Conservation (phyloP, 2,113 vertebrate species). For the Bungarus multicinctus region DNA sequence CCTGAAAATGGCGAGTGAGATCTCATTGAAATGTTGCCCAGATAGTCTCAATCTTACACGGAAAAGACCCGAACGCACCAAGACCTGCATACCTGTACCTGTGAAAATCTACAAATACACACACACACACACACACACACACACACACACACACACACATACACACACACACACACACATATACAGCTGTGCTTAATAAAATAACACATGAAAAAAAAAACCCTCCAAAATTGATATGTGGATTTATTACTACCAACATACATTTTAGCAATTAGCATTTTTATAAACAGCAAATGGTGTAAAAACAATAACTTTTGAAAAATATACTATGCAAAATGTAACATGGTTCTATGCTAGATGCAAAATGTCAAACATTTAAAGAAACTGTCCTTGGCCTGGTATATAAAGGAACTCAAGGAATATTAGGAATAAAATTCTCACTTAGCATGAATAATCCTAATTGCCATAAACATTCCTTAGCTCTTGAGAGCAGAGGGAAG, state of each 20-base stretch:
- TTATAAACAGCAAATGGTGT: not conserved
- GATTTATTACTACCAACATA: not conserved
- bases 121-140: too few species aligned
- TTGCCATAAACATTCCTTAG: not conserved
- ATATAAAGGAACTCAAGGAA: not conserved
- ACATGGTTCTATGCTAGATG: not conserved
- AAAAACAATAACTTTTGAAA: not conserved
- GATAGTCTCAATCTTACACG: too few species aligned
- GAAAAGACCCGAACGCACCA: too few species aligned
- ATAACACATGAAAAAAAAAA: not conserved
- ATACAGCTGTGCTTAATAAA: not conserved
- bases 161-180: too few species aligned
- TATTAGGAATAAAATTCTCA: not conserved
- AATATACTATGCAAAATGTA: not conserved
- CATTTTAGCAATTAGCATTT: not conserved
- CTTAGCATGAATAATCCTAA: not conserved
- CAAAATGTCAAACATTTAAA: not conserved
- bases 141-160: too few species aligned
- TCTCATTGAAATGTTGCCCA: too few species aligned
- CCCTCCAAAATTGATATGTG: not conserved
- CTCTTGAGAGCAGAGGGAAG: not conserved
- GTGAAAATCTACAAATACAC: too few species aligned
- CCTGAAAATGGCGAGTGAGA: too few species aligned
- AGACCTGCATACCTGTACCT: too few species aligned
- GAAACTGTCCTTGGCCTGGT: not conserved